These are phyloP conservation scores for Neodiprion fabricii DNA, from an alignment of 1,140 invertebrate species.

Conservation along the genomic window DNA sequence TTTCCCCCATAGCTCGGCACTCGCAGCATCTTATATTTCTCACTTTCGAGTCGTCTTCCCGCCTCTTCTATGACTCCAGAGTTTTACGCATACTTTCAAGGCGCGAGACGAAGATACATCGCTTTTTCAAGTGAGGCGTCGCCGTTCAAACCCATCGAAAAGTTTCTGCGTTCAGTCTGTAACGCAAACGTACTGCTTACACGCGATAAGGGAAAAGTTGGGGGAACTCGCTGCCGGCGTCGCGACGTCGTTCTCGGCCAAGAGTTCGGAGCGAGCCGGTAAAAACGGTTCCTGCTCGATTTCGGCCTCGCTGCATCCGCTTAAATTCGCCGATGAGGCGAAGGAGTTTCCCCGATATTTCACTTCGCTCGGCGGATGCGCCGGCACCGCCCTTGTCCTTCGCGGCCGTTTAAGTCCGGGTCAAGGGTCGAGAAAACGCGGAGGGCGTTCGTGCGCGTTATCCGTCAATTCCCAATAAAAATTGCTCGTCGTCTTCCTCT, in stretches of 20 bases:
- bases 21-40: no score
- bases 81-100: no score
- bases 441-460: neutral
- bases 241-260: neutral
- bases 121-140: neutral
- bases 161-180: neutral
- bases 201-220: constrained; percentile 1
- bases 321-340: neutral
- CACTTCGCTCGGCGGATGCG: neutral
- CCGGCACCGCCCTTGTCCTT: neutral
- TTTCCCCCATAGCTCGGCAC: no score
- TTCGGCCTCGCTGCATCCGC: neutral
- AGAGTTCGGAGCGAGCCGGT: neutral
- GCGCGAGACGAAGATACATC: no score
- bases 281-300: neutral
- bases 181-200: no score
- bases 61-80: no score
- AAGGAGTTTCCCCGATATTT: neutral
- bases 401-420: neutral
- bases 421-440: neutral
- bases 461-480: no score
- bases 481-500: no score
- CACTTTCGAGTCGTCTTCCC: no score
- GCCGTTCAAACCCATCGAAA: constrained; percentile 1
- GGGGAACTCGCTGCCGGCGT: neutral